These are phyloP conservation scores for Pollenia labialis DNA, from an alignment of 2,888 invertebrate genomes.

Conservation along the genomic window DNA sequence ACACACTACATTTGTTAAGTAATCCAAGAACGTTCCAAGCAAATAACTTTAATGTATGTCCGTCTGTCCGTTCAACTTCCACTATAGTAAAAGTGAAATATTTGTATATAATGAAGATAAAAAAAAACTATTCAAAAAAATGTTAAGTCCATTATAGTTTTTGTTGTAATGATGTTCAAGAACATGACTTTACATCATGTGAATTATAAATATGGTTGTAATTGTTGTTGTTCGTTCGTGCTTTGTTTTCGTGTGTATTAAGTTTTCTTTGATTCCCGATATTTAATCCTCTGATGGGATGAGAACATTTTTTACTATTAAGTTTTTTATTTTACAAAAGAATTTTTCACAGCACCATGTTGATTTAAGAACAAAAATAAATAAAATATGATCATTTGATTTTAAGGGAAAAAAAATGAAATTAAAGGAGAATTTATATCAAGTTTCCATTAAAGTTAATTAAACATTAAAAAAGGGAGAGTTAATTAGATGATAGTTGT, in stretches of 20 bases:
- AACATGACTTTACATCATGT: constrained; percentile 58
- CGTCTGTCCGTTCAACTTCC: background rate
- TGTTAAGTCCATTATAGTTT: constrained; percentile 21
- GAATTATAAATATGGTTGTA: constrained; percentile 36
- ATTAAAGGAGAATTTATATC: constrained; percentile 34
- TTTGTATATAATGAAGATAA: constrained; percentile 51
- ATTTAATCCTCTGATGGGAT: constrained; percentile 30
- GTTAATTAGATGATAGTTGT: constrained; percentile 26
- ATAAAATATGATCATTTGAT: constrained; percentile 42
- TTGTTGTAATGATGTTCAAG: constrained; percentile 47
- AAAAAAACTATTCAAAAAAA: constrained; percentile 13
- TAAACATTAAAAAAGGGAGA: constrained; percentile 47
- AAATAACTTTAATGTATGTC: constrained; percentile 49
- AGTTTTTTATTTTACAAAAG: constrained; percentile 10
- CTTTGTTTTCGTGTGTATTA: background rate
- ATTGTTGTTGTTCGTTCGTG: constrained; percentile 31
- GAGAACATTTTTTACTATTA: constrained; percentile 44
- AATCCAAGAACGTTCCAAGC: constrained; percentile 75
- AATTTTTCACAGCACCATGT: constrained; percentile 44
- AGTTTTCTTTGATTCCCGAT: constrained; percentile 13
- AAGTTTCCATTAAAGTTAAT: constrained; percentile 36
- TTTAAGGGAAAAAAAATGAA: constrained; percentile 30
- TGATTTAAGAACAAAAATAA: constrained; percentile 15
- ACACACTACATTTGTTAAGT: constrained; percentile 70
- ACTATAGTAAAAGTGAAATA: constrained; percentile 8